A percentile compares a stretch with the other conserved stretches of the same genome.
Evolutionary conservation across 2,888 invertebrate genomes (phyloP).

Genomic region (Parelbella ahira): DNA sequence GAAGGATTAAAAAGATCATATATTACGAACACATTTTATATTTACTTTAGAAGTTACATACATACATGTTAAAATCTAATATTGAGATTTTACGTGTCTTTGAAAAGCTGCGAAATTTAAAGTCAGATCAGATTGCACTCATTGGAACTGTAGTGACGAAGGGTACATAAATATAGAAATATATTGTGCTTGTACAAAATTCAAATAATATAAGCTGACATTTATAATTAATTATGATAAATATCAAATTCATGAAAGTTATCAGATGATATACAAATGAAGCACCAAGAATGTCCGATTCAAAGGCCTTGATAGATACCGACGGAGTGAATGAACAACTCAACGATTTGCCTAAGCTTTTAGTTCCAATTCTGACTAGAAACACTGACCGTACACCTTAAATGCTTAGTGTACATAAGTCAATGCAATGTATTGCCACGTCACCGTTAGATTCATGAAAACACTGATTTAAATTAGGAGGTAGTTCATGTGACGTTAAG

Average conservation of each 20-base stretch:
- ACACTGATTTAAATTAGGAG: slow-evolving; percentile 75
- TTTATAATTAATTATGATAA: too few relatives aligned
- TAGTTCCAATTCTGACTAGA: slow-evolving; percentile 77
- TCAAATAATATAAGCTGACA: too few relatives aligned
- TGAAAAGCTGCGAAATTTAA: slow-evolving; percentile 74
- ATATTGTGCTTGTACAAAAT: slow-evolving; percentile 2
- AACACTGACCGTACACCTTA: slow-evolving; percentile 51
- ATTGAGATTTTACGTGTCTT: slow-evolving; percentile 73
- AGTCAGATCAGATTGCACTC: slow-evolving; percentile 49
- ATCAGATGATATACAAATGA: slow-evolving; percentile 6
- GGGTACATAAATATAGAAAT: not conserved
- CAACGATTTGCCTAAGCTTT: slow-evolving; percentile 43
- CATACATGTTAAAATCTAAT: slow-evolving; percentile 66
- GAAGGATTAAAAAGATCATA: slow-evolving; percentile 54
- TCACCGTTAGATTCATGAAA: slow-evolving; percentile 59
- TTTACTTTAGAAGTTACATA: slow-evolving; percentile 59
- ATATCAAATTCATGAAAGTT: too few relatives aligned
- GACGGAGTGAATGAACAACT: slow-evolving; percentile 34
- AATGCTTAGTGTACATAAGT: slow-evolving; percentile 41
- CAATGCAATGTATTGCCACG: slow-evolving; percentile 50
- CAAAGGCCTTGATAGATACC: not conserved
- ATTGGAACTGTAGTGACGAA: slow-evolving; percentile 47
- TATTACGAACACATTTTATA: slow-evolving; percentile 74
- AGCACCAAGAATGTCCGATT: slow-evolving; percentile 17
- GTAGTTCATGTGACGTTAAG: slow-evolving; percentile 67